Evolutionary conservation across 2,797 vertebrate species (phyloP).

Genomic region (Psittacula derbiana): DNA sequence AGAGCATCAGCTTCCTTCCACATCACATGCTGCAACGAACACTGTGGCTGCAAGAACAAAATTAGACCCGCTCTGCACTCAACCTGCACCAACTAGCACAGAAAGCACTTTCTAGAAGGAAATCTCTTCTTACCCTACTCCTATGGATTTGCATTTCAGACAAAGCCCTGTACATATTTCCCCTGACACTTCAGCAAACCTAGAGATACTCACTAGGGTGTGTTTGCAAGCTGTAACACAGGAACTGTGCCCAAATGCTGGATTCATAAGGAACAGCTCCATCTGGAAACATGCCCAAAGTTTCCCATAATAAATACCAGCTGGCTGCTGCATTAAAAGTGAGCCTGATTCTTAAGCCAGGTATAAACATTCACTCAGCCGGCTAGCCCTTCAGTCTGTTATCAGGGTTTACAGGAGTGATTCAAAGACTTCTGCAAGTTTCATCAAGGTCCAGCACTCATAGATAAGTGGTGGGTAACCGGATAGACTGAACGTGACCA

Average conservation of each 20-base stretch:
- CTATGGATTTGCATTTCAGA: neutral
- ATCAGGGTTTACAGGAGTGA: neutral
- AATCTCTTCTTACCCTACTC: neutral
- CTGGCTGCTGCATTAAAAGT: neutral
- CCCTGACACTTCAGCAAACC: neutral
- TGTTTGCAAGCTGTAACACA: neutral
- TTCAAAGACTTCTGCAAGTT: neutral
- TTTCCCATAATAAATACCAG: neutral
- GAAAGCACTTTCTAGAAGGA: neutral
- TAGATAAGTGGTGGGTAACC: fast-evolving
- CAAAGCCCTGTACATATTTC: neutral
- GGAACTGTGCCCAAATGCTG: neutral
- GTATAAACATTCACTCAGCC: slow-evolving; percentile 16
- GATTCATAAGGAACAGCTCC: neutral
- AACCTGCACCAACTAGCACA: neutral
- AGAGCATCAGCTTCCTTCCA: neutral
- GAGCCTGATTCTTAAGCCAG: neutral
- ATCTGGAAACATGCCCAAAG: neutral
- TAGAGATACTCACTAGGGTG: neutral
- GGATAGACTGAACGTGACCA: neutral
- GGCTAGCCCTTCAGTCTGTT: neutral
- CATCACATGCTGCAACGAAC: neutral
- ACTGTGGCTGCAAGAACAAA: neutral
- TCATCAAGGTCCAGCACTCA: neutral
- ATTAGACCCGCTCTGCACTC: fast-evolving